Evolutionary conservation across 2,888 invertebrate species (phyloP).

Genomic region (Trissonchulus latispiculum): DNA sequence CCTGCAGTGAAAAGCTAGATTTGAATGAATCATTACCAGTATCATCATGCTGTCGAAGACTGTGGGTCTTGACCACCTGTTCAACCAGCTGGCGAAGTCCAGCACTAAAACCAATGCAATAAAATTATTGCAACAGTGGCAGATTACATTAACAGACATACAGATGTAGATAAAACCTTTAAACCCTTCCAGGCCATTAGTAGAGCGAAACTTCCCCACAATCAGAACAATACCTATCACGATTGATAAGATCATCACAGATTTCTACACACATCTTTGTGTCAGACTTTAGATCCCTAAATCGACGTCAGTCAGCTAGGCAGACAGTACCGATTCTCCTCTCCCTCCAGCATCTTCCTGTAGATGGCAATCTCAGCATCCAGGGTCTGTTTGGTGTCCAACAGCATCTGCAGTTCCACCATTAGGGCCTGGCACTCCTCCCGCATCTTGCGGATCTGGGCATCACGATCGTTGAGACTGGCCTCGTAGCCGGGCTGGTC

Average conservation of each 20-base stretch:
- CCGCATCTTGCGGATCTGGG: slow-evolving; percentile 44
- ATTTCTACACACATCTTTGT: no score
- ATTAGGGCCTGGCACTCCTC: no score
- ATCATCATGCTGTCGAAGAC: slow-evolving; percentile 42
- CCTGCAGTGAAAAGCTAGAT: no score
- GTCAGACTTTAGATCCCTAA: no score
- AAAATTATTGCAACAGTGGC: no score
- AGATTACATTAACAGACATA: neutral
- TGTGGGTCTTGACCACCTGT: slow-evolving; percentile 44
- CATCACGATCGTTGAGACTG: slow-evolving; percentile 44
- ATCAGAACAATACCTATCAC: no score
- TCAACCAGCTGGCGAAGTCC: slow-evolving; percentile 37
- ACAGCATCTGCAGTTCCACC: no score
- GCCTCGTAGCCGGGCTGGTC: slow-evolving; percentile 48
- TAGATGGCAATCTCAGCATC: no score
- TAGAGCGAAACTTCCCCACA: neutral
- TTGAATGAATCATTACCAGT: slow-evolving; percentile 33
- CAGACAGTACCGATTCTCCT: slow-evolving; percentile 47
- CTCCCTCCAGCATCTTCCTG: slow-evolving; percentile 50
- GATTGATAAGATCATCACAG: no score
- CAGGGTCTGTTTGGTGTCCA: no score
- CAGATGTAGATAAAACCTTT: neutral
- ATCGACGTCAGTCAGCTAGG: no score
- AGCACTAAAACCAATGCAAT: slow-evolving; percentile 28
- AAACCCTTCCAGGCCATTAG: neutral